phyloP scores from a whole-genome alignment of 2,888 invertebrate genomes.

The Cylindroiulus punctatus region DNA sequence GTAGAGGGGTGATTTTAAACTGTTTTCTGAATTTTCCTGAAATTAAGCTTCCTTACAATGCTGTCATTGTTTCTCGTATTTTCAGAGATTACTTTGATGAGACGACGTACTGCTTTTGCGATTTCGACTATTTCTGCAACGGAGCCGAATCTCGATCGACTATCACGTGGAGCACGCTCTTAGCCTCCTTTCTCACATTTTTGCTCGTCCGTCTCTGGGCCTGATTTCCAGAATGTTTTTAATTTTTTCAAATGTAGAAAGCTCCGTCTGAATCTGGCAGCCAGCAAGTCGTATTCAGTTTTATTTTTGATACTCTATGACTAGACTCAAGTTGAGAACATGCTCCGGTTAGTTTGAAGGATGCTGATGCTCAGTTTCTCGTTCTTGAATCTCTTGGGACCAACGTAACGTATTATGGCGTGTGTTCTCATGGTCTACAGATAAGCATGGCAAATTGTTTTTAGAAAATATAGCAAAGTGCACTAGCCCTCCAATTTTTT shows the following conservation, averaged over 20 bases:
- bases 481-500: not conserved
- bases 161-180: not conserved
- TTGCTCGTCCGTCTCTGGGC: not conserved
- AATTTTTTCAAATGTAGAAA: not conserved
- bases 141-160: constrained; percentile 63
- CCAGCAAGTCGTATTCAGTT: not conserved
- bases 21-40: too few relatives aligned
- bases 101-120: constrained; percentile 89
- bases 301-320: not conserved
- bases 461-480: too few relatives aligned
- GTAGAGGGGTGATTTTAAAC: not conserved
- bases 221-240: not conserved
- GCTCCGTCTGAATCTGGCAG: not conserved
- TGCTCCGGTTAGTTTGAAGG: not conserved
- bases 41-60: too few relatives aligned
- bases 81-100: constrained; percentile 81
- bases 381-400: not conserved
- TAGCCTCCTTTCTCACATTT: not conserved
- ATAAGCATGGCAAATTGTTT: too few relatives aligned
- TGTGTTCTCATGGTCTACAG: not conserved
- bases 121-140: constrained; percentile 90
- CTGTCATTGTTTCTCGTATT: constrained; percentile 56
- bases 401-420: not conserved
- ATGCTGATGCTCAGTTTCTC: not conserved
- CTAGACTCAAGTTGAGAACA: not conserved